Base-by-base conservation (phyloP, 2,888 invertebrate species). In the Habroteleia sp. region DNA sequence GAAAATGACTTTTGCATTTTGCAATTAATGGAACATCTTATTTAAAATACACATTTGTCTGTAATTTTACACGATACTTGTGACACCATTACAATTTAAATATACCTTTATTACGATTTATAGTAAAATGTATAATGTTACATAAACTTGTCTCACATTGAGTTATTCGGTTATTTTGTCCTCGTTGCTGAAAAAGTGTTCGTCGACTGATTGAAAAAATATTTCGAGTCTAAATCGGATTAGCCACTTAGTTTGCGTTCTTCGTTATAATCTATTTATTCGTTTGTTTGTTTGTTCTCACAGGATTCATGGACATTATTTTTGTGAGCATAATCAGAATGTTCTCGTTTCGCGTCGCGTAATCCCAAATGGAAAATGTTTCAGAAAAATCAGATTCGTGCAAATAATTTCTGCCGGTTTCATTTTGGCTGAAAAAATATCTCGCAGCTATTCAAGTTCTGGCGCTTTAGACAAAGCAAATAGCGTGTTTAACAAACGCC, bases 31-130 rank as follows among this genome's bases (percentile, higher is more conserved):
- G 13, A 50, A 60, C 48, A 29, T 62, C 33, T 66, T 54, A 60
- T 54, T 72, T 66, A 65, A 73, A 73, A 66, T 73, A 66, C 73
- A 66, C 60, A 73, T 46, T 60, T 56, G 25, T 71, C 41, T 60
- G 33, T 58, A 73, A 65, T 65, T 60, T 58, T 73, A 73, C 73
- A 73, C 41, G 48, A 63, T 60, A 73, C 14, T 46, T 65, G 73
- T 73, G 65, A 73, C 73, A 73, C 60, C 73, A 48, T 65, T 58
- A 72, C 72, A 63, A 14, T 35, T 63, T 65, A 72, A 72, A 58
- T 72, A 65, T 65, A 72, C 35, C 17, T 56, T 48, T 58, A 65
- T 58, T 72, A 72, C 35, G 72, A 63, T 54, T 63, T 48, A 42
- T 65, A 58, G 62, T 63, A 42, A 65, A 73, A 73, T 58, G 41